Conservation (phyloP, 2,113 vertebrate species). For the Perca flavescens region DNA sequence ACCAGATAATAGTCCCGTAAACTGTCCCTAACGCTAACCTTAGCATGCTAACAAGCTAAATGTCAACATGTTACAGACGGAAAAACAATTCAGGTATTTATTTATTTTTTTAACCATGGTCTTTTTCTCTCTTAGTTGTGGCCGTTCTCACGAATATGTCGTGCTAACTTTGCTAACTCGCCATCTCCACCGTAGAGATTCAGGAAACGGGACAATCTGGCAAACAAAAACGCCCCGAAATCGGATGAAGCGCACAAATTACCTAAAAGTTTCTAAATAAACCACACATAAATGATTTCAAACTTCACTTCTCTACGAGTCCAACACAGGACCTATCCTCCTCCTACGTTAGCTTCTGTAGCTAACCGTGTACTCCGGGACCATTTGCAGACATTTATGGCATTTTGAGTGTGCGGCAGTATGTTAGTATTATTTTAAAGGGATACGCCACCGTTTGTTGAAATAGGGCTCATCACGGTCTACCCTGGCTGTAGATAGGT, state of each 20-base stretch:
- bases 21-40: background rate
- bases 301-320: too few species aligned
- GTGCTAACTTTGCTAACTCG: background rate
- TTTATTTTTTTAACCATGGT: background rate
- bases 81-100: background rate
- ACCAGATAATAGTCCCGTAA: too few species aligned
- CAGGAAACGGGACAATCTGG: background rate
- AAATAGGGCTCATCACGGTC: too few species aligned
- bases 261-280: background rate
- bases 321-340: background rate
- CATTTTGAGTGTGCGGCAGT: background rate
- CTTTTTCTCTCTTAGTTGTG: background rate
- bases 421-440: background rate
- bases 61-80: too few species aligned
- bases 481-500: too few species aligned
- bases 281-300: background rate
- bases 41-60: background rate
- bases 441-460: too few species aligned
- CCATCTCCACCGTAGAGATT: background rate
- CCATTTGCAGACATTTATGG: background rate
- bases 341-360: background rate
- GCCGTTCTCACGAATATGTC: background rate
- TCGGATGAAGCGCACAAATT: background rate
- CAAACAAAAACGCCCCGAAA: background rate
- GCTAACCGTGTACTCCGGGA: background rate